Base-by-base conservation (phyloP, 2,888 invertebrate species). In the Morpho achilles region DNA sequence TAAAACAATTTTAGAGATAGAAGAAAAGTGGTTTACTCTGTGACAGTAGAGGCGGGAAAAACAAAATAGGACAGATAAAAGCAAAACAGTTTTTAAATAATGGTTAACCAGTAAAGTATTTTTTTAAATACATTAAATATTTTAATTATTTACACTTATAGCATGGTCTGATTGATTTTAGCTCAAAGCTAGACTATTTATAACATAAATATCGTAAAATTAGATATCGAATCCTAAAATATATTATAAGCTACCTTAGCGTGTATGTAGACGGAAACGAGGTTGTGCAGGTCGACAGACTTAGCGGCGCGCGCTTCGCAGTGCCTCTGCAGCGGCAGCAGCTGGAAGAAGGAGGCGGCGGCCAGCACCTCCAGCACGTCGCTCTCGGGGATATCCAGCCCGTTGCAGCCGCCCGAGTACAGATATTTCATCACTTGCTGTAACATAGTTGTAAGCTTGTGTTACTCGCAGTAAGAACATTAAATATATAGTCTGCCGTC, bases 391-490 rank as follows among this genome's bases (percentile, higher is more conserved):
- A 96, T 94, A 66, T 95, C 94, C 56, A 97, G 87, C 1, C 94
- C 93, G 53, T 94, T 93, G 75, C 96, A 96, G 16, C 97, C 96
- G 5, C 97, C 97, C 71, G 96, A 96, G 84, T 98, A 98, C 54
- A 98, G 91, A 84, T 96, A 97, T 82, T 97, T 96, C 97, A 98
- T 97, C 41, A 96, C 96, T 92, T 97, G 93, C 96, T 96, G 78
- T 47, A 82, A 42, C 10, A 32, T 42, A 46, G 10, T 3, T 46
- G 3, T 32, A 32, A 32, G 32, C 32, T 32, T 32, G 32, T 32
- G 5, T 32, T 5, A n/a, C n/a, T n/a, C n/a, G n/a, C n/a, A 32
- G 5, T 32, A 32, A 32, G 5, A 32, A 5, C 32, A 32, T 32
- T 32, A 2, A 32, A 32, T 1, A 2, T 32, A 32, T 2, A 32